These are phyloP conservation scores for Thecocarcelia acutangulata DNA, from an alignment of 2,888 invertebrate species.

Conservation along the genomic window DNA sequence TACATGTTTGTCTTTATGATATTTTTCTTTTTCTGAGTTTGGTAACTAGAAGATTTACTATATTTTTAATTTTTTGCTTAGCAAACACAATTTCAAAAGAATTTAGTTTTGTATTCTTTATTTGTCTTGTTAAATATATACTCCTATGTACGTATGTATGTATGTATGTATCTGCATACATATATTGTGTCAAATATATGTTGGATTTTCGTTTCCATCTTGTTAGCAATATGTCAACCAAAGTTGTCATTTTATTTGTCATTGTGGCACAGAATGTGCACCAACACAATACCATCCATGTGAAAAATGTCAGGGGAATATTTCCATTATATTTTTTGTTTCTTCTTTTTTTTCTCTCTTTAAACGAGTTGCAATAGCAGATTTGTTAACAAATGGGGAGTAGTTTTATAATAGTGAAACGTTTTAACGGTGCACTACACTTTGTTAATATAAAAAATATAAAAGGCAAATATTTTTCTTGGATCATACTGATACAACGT, in stretches of 20 bases:
- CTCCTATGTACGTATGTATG: too few relatives aligned
- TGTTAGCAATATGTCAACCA: conserved; percentile 71
- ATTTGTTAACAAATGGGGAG: conserved; percentile 48
- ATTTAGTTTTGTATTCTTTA: conserved; percentile 30
- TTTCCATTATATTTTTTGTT: conserved; percentile 14
- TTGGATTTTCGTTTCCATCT: conserved; percentile 66
- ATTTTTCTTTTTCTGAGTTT: conserved; percentile 2
- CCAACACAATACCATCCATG: conserved; percentile 8
- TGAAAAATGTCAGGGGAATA: conserved; percentile 41
- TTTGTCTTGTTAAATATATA: conserved; percentile 1
- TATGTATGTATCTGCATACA: too few relatives aligned
- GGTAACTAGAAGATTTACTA: conserved; percentile 21
- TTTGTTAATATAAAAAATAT: background rate
- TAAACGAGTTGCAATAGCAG: background rate
- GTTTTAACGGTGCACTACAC: conserved; percentile 6
- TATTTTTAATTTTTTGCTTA: conserved; percentile 21
- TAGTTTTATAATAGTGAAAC: conserved; percentile 32
- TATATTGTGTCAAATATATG: conserved; percentile 6
- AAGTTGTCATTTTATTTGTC: conserved; percentile 68
- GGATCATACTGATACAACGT: too few relatives aligned
- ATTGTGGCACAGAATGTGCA: conserved; percentile 38
- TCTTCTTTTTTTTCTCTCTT: background rate
- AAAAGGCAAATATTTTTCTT: conserved; percentile 9
- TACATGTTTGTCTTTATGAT: background rate
- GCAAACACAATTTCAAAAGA: conserved; percentile 45